These are phyloP conservation scores for Plectropomus leopardus DNA, from an alignment of 2,113 vertebrate species.

Conservation along the genomic window DNA sequence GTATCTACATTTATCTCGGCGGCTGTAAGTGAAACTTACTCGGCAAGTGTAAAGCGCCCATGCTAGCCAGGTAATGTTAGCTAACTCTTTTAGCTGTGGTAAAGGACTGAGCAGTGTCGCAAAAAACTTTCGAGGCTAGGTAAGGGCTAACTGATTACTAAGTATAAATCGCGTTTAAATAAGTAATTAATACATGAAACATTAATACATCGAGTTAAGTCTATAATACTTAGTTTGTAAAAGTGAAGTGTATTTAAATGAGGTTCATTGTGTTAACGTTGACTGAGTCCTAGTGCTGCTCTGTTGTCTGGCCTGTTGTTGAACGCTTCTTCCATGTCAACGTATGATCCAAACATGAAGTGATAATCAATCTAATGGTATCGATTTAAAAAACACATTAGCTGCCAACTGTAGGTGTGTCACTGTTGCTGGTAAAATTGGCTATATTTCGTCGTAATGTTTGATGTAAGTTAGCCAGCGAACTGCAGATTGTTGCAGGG, in stretches of 20 bases:
- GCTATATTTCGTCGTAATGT: not conserved
- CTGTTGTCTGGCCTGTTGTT: slow-evolving; percentile 71
- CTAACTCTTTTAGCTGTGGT: slow-evolving; percentile 66
- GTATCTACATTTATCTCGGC: not conserved
- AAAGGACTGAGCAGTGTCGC: slow-evolving; percentile 66
- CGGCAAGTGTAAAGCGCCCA: slow-evolving; percentile 20
- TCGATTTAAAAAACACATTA: not conserved
- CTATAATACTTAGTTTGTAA: not conserved
- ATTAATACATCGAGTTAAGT: not conserved
- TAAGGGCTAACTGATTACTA: slow-evolving; percentile 18
- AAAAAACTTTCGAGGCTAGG: slow-evolving; percentile 74
- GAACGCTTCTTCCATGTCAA: slow-evolving; percentile 8
- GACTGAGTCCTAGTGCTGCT: slow-evolving; percentile 36
- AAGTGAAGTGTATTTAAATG: not conserved
- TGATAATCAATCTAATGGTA: not conserved
- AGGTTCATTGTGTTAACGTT: slow-evolving; percentile 4
- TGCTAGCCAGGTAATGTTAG: slow-evolving; percentile 66
- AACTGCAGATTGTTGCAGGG: slow-evolving; percentile 48
- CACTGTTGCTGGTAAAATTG: not conserved
- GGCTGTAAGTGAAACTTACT: slow-evolving; percentile 21
- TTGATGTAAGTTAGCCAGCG: not conserved
- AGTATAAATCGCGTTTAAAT: not conserved
- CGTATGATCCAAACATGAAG: slow-evolving; percentile 1
- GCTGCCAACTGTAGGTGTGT: not conserved
- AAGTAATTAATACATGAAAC: fast-evolving